A percentile compares a stretch with the other conserved stretches of the same genome.
Conservation (phyloP, 2,113 vertebrate species). For the Scalopus aquaticus region DNA sequence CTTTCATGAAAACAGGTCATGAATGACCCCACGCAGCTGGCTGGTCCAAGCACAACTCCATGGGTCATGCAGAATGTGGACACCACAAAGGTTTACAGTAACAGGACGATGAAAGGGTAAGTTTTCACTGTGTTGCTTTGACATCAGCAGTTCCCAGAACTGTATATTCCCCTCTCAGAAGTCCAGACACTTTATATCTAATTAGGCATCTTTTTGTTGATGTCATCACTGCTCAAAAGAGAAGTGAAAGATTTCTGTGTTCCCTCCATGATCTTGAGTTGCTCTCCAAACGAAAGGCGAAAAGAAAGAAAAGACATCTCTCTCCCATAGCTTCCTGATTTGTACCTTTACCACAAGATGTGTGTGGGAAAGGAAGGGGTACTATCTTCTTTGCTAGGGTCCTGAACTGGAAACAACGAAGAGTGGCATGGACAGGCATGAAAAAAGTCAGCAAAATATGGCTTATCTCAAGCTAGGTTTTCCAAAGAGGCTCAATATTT, state of each 20-base stretch:
- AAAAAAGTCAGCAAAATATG: background rate
- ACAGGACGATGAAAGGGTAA: background rate
- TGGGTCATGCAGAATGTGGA: background rate
- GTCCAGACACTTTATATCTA: background rate
- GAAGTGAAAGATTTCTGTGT: background rate
- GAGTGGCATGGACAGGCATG: background rate
- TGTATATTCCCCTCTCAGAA: background rate
- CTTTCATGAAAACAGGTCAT: background rate
- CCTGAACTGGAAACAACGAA: conserved; percentile 31
- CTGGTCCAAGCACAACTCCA: background rate
- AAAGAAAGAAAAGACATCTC: background rate
- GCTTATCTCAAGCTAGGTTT: background rate
- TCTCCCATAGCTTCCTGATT: background rate
- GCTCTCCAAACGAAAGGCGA: background rate
- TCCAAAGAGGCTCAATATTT: background rate
- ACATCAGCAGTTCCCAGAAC: background rate
- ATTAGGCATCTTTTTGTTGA: background rate
- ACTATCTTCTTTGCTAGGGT: background rate
- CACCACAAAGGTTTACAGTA: background rate
- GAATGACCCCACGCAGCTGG: background rate
- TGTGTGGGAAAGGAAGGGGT: background rate
- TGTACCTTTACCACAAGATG: background rate
- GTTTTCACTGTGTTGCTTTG: background rate
- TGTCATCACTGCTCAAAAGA: background rate
- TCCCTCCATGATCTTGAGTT: background rate